Percentiles rank a stretch among this genome's conserved stretches.
Evolutionary conservation across 1,140 invertebrate genomes (phyloP).

Genomic region (Pygmarrhopalites habei): DNA sequence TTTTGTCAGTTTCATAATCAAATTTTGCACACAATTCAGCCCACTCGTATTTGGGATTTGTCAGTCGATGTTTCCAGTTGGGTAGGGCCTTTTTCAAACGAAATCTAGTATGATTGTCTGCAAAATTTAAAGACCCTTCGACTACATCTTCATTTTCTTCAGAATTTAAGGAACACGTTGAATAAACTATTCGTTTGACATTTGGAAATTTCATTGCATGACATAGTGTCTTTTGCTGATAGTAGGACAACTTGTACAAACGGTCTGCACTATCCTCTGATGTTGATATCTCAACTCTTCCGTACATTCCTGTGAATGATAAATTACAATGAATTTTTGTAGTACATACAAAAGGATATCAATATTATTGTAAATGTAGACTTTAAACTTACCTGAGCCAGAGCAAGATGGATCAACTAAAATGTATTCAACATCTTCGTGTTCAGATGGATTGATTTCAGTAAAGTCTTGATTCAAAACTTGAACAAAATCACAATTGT

Average conservation of each 20-base stretch:
- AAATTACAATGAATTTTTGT: neutral
- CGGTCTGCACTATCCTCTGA: slow-evolving; percentile 43
- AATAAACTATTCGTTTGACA: slow-evolving; percentile 81
- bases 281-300: slow-evolving; percentile 47
- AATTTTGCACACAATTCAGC: slow-evolving; percentile 69
- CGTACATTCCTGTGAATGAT: slow-evolving; percentile 52
- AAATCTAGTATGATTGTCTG: slow-evolving; percentile 40
- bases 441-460: slow-evolving; percentile 53
- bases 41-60: slow-evolving; percentile 51
- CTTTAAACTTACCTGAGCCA: slow-evolving; percentile 65
- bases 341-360: too few species aligned
- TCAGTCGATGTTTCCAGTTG: slow-evolving; percentile 33
- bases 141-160: slow-evolving; percentile 92
- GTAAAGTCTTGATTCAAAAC: slow-evolving; percentile 64
- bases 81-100: slow-evolving; percentile 32
- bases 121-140: slow-evolving; percentile 46
- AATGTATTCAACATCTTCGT: slow-evolving; percentile 73
- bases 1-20: slow-evolving; percentile 62
- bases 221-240: slow-evolving; percentile 77
- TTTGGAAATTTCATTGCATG: slow-evolving; percentile 80
- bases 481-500: slow-evolving; percentile 58
- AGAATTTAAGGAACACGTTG: slow-evolving; percentile 81
- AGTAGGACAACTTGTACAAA: slow-evolving; percentile 61
- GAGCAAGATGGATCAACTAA: slow-evolving; percentile 93
- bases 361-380: neutral